A percentile compares a stretch with the other conserved stretches of the same genome.
Evolutionary conservation across 2,113 vertebrate genomes (phyloP).

Genomic region (Malurus alboscapulatus): DNA sequence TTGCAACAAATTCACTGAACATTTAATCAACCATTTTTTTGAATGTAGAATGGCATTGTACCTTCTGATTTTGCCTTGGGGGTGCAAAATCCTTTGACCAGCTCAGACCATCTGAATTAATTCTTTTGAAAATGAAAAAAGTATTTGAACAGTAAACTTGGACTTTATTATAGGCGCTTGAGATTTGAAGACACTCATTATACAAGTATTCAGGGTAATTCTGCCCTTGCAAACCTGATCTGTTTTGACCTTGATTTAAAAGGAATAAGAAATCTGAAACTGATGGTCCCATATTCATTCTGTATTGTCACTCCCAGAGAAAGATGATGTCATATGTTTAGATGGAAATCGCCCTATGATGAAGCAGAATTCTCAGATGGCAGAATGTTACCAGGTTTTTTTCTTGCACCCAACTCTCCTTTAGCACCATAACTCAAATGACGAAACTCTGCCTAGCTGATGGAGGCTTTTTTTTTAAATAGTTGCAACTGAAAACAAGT

Average conservation of each 20-base stretch:
- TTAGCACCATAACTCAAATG: not conserved
- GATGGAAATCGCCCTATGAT: not conserved
- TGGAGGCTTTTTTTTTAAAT: not conserved
- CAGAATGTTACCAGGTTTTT: not conserved
- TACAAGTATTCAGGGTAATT: not conserved
- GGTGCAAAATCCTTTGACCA: not conserved
- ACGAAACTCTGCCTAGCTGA: not conserved
- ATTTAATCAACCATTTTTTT: not conserved
- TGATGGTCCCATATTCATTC: not conserved
- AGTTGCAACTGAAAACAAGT: not conserved
- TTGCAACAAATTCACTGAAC: not conserved
- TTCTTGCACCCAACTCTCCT: not conserved
- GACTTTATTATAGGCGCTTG: not conserved
- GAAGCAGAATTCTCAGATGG: slow-evolving; percentile 1
- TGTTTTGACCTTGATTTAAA: not conserved
- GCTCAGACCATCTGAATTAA: not conserved
- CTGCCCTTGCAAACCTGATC: not conserved
- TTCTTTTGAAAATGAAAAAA: not conserved
- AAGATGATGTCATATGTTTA: not conserved
- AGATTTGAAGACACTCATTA: not conserved
- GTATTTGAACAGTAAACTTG: not conserved
- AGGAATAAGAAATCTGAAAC: not conserved
- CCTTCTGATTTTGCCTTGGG: not conserved
- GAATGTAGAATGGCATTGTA: not conserved
- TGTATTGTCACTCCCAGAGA: not conserved